A percentile compares a stretch with the other conserved stretches of the same genome.
phyloP scores from a whole-genome alignment of 2,888 invertebrate genomes.

The Brachycybe producta region DNA sequence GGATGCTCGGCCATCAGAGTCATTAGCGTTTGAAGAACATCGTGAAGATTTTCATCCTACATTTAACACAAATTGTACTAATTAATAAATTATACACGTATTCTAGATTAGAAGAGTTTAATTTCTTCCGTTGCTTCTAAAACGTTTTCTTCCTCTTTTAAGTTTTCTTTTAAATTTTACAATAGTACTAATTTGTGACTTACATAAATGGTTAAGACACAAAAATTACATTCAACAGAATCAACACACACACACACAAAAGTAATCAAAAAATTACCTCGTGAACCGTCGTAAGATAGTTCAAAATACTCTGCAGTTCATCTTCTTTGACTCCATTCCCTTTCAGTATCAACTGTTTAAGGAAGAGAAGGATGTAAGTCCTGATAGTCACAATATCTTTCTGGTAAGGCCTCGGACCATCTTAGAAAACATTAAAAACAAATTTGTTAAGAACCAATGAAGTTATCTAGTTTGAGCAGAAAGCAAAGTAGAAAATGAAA shows the following conservation, averaged over 20 bases:
- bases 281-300: slow-evolving; percentile 94
- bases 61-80: too few species aligned
- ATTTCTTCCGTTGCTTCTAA: too few species aligned
- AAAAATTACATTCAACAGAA: background rate
- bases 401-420: slow-evolving; percentile 84
- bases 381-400: slow-evolving; percentile 89
- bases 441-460: background rate
- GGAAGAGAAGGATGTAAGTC: slow-evolving; percentile 84
- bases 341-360: slow-evolving; percentile 92
- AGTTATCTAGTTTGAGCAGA: background rate
- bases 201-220: background rate
- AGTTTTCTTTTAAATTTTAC: too few species aligned
- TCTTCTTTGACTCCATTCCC: slow-evolving; percentile 96
- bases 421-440: slow-evolving; percentile 38
- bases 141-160: too few species aligned
- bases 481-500: slow-evolving; percentile 21
- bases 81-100: too few species aligned
- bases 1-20: slow-evolving; percentile 97
- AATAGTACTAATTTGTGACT: background rate
- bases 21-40: slow-evolving; percentile 93
- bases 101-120: too few species aligned
- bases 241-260: background rate
- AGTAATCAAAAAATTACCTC: slow-evolving; percentile 49
- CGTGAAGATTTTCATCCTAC: slow-evolving; percentile 93
- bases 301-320: slow-evolving; percentile 94